phyloP scores from a whole-genome alignment of 92 coral and sea anemone genomes.

The Parazoanthus swiftii region DNA sequence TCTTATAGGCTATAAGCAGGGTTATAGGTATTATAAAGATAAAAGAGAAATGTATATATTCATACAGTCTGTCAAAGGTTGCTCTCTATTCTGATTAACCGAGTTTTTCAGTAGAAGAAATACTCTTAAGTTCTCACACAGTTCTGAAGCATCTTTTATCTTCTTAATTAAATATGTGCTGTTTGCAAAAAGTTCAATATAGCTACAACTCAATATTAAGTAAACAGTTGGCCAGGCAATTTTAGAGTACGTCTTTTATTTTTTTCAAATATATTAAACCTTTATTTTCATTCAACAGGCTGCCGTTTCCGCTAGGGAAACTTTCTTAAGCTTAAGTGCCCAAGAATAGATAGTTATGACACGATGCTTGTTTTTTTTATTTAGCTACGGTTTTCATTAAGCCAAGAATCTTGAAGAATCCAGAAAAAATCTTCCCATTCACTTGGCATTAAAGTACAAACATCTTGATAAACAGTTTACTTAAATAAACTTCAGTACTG shows the following conservation, averaged over 20 bases:
- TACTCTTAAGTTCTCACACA: neutral
- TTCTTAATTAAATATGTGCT: neutral
- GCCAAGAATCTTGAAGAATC: too few relatives aligned
- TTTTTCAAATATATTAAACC: too few relatives aligned
- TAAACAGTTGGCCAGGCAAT: neutral
- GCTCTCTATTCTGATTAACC: neutral
- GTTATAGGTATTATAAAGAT: neutral
- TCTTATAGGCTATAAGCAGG: neutral
- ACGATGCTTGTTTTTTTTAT: too few relatives aligned
- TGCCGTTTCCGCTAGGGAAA: neutral
- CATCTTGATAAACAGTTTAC: slow-evolving; percentile 10
- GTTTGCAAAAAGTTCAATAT: neutral
- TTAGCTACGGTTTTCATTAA: too few relatives aligned
- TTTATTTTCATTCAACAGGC: neutral
- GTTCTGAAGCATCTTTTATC: neutral
- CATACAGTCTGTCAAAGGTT: neutral
- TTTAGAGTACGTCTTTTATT: neutral
- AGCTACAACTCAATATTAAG: neutral
- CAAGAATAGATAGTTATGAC: too few relatives aligned
- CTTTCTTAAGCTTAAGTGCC: neutral
- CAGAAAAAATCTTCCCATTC: neutral
- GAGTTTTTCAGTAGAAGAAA: neutral
- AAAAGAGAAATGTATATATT: too few relatives aligned
- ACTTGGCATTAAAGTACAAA: neutral
- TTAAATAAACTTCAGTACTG: slow-evolving; percentile 9